phyloP scores from a whole-genome alignment of 2,888 invertebrate species.

The Microctonus aethiopoides region DNA sequence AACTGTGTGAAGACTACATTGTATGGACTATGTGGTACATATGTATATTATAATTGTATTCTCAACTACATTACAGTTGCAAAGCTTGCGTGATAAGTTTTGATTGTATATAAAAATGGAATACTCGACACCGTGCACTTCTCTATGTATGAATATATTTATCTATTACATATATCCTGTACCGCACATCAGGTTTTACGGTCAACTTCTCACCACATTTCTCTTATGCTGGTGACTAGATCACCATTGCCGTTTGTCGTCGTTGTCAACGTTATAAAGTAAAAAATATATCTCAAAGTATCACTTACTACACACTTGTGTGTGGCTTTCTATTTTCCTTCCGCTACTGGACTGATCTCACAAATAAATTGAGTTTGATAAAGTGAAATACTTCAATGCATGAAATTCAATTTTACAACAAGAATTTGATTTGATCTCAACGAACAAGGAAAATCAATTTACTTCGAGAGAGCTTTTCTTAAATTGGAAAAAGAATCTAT shows the following conservation, averaged over 20 bases:
- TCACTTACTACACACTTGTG: no score
- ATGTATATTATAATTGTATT: no score
- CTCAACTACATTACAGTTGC: conserved; percentile 36
- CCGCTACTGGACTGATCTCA: background rate
- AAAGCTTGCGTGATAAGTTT: conserved; percentile 33
- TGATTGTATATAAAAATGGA: conserved; percentile 11
- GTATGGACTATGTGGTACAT: background rate
- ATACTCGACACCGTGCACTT: conserved; percentile 14
- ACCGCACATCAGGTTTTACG: conserved; percentile 33
- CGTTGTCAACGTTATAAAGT: background rate
- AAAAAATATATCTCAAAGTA: background rate
- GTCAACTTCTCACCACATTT: conserved; percentile 36
- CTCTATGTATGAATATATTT: conserved; percentile 6
- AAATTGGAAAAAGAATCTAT: background rate
- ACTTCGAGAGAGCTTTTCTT: background rate
- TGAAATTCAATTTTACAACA: background rate
- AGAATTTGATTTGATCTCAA: background rate
- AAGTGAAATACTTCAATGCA: background rate
- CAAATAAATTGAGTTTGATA: background rate
- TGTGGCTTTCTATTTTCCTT: conserved; percentile 26
- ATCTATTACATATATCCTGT: background rate
- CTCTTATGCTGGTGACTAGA: conserved; percentile 18
- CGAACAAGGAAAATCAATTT: background rate
- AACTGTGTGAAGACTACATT: background rate
- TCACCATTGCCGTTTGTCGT: conserved; percentile 15